phyloP scores from a whole-genome alignment of 2,888 invertebrate species.

The Archaeoteleia sp. region DNA sequence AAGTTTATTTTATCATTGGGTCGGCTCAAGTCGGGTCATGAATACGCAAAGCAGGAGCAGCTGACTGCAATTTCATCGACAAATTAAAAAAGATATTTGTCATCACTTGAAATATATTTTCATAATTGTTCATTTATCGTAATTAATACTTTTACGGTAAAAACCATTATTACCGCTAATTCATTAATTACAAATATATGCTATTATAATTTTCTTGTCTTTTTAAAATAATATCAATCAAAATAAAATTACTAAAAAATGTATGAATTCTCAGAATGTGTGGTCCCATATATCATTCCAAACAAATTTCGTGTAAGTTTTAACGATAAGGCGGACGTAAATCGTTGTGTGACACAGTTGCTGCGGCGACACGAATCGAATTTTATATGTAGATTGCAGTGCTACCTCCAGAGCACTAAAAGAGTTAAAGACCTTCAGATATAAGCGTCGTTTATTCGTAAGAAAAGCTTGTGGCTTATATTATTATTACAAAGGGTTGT shows the following conservation, averaged over 20 bases:
- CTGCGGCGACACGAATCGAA: constrained; percentile 52
- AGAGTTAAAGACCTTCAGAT: constrained; percentile 66
- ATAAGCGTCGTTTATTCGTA: constrained; percentile 70
- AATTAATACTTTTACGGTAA: too few species aligned
- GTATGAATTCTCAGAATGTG: constrained; percentile 11
- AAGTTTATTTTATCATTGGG: constrained; percentile 65
- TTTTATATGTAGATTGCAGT: constrained; percentile 68
- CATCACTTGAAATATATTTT: constrained; percentile 5
- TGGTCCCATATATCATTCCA: constrained; percentile 18
- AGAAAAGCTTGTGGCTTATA: constrained; percentile 63
- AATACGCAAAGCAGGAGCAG: constrained; percentile 35
- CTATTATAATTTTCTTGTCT: too few species aligned
- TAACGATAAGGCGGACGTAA: constrained; percentile 19
- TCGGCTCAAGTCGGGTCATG: constrained; percentile 18
- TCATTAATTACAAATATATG: too few species aligned
- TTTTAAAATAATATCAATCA: too few species aligned
- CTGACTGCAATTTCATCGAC: background rate
- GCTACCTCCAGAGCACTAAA: constrained; percentile 64
- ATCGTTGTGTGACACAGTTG: constrained; percentile 26
- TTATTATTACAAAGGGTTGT: constrained; percentile 71
- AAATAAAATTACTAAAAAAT: too few species aligned
- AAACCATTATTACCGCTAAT: too few species aligned
- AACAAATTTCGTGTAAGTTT: constrained; percentile 22
- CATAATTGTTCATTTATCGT: background rate
- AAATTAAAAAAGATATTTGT: background rate